These are phyloP conservation scores for Kuschelorhynchus macadamiae DNA, from an alignment of 2,888 invertebrate genomes.

Conservation along the genomic window DNA sequence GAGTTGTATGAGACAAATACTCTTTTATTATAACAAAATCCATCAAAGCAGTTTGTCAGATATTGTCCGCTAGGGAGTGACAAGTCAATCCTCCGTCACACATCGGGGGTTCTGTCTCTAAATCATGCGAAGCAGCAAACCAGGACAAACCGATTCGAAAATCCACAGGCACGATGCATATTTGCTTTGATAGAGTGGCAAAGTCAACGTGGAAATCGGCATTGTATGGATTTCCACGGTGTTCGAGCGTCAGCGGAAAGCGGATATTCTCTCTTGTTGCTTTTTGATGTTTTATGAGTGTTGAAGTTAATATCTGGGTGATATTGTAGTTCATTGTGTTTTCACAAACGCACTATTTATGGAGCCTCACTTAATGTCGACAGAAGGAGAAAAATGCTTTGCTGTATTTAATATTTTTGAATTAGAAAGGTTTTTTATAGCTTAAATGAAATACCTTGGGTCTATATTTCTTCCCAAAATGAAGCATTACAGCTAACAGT, in stretches of 20 bases:
- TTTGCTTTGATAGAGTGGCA: constrained; percentile 24
- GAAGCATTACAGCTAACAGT: too few species aligned
- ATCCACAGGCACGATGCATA: constrained; percentile 22
- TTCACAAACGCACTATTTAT: too few species aligned
- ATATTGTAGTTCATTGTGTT: too few species aligned
- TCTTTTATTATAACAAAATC: too few species aligned
- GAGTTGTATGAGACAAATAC: too few species aligned
- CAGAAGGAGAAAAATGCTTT: too few species aligned
- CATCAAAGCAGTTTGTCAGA: constrained; percentile 47
- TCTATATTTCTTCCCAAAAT: too few species aligned
- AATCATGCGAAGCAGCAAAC: constrained; percentile 15
- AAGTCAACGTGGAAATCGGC: constrained; percentile 19
- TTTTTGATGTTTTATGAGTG: constrained; percentile 1
- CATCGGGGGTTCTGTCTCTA: not conserved
- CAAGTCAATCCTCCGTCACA: not conserved
- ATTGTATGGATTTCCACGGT: constrained; percentile 6
- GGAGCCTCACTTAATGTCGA: too few species aligned
- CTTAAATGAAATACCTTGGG: too few species aligned
- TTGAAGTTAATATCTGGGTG: not conserved
- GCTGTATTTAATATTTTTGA: too few species aligned
- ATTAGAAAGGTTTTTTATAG: too few species aligned
- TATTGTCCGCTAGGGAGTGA: constrained; percentile 23
- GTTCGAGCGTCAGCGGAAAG: not conserved
- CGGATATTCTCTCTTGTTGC: constrained; percentile 5
- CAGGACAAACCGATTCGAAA: constrained; percentile 14